Evolutionary conservation across 2,797 vertebrate species (phyloP).

Genomic region (Amazona finschi): DNA sequence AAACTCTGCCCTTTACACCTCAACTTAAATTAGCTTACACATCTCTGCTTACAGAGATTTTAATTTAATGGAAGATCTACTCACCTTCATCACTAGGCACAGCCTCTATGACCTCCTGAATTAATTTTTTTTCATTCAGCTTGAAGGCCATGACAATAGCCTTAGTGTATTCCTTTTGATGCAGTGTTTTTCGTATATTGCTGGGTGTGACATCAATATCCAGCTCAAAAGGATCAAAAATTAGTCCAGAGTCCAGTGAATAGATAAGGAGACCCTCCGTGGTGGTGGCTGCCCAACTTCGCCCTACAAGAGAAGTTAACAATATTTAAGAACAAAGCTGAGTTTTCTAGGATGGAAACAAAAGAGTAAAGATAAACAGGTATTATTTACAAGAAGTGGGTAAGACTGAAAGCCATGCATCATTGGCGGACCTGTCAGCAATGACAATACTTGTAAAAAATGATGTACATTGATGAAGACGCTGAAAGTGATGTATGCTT

Average conservation of each 20-base stretch:
- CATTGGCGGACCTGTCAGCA: not conserved
- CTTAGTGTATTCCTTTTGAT: slow-evolving; percentile 78
- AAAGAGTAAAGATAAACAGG: not conserved
- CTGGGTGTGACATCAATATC: slow-evolving; percentile 91
- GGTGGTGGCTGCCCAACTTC: slow-evolving; percentile 92
- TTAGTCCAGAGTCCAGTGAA: slow-evolving; percentile 87
- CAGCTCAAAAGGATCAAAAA: slow-evolving; percentile 95
- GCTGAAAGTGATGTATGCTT: not conserved
- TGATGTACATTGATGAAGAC: not conserved
- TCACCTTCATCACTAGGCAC: slow-evolving; percentile 86
- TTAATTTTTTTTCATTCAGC: slow-evolving; percentile 87
- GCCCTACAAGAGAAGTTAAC: slow-evolving; percentile 74
- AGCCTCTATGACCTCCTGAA: slow-evolving; percentile 87
- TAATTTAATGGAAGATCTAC: not conserved
- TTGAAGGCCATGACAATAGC: slow-evolving; percentile 91
- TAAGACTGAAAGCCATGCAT: not conserved
- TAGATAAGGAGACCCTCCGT: slow-evolving; percentile 95
- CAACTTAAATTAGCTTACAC: not conserved
- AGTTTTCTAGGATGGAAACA: not conserved
- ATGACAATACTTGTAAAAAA: not conserved
- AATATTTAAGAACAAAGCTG: not conserved
- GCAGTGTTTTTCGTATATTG: slow-evolving; percentile 81
- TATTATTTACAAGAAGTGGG: not conserved
- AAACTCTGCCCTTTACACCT: not conserved
- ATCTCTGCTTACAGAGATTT: not conserved